Percentiles rank a stretch among this genome's conserved stretches.
Evolutionary conservation across 2,888 invertebrate genomes (phyloP).

Genomic region (Campoplex capitator): DNA sequence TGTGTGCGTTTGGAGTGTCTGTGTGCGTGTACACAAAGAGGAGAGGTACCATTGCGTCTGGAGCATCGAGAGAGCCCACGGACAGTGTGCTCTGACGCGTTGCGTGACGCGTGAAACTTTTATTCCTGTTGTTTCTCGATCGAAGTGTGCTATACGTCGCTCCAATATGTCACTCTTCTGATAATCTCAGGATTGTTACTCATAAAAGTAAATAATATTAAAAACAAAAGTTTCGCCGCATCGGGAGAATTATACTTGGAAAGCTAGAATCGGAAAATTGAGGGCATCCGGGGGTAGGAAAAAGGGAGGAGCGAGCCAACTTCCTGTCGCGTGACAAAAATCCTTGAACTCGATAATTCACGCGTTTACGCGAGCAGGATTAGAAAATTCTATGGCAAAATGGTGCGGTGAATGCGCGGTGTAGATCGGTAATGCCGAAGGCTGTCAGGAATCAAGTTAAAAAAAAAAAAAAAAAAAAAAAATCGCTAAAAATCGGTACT

Average conservation of each 20-base stretch:
- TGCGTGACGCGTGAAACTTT: slow-evolving; percentile 68
- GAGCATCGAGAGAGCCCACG: slow-evolving; percentile 60
- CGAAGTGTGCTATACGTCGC: slow-evolving; percentile 1
- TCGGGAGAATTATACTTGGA: background rate
- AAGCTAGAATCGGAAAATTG: background rate
- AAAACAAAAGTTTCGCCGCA: background rate
- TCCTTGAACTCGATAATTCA: background rate
- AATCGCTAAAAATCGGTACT: slow-evolving; percentile 15
- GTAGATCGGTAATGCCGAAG: too few species aligned
- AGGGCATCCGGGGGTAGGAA: background rate
- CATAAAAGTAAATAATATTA: background rate
- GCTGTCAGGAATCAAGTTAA: slow-evolving; percentile 8
- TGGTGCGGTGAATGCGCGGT: background rate
- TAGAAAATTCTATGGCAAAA: background rate
- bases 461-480: background rate
- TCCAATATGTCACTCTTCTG: background rate
- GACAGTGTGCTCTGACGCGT: slow-evolving; percentile 69
- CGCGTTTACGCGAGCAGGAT: background rate
- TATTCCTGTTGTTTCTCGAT: slow-evolving; percentile 62
- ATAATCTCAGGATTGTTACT: background rate
- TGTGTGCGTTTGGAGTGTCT: background rate
- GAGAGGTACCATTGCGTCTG: slow-evolving; percentile 68
- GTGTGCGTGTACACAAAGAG: background rate
- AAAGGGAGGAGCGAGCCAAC: background rate
- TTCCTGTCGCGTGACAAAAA: background rate